Percentiles rank a stretch among this genome's conserved stretches.
Evolutionary conservation across 2,797 vertebrate species (phyloP).

Genomic region (Gymnopithys bicolor): DNA sequence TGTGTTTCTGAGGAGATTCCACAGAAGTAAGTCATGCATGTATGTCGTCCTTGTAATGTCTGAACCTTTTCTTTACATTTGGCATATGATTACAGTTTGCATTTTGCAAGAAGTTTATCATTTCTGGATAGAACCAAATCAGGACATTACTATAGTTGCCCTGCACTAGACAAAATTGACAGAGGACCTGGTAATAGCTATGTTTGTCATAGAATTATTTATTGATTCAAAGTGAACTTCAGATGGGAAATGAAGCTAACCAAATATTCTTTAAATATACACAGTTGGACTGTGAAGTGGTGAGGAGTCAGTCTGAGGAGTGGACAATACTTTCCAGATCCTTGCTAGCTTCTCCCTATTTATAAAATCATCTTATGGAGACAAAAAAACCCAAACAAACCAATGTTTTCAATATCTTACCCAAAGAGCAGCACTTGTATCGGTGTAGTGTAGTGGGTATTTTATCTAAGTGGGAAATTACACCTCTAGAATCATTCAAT

Average conservation of each 20-base stretch:
- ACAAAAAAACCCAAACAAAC: background rate
- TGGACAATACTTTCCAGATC: background rate
- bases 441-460: background rate
- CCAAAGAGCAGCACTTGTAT: background rate
- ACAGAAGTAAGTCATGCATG: background rate
- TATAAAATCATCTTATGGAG: background rate
- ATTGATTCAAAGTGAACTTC: background rate
- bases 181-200: background rate
- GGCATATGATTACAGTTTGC: background rate
- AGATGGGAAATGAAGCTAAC: background rate
- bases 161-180: background rate
- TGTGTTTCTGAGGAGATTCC: background rate
- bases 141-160: background rate
- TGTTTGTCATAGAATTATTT: background rate
- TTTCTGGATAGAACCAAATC: background rate
- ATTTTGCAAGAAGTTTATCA: background rate
- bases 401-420: background rate
- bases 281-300: background rate
- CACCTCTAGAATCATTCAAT: background rate
- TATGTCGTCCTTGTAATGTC: background rate
- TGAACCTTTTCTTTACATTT: background rate
- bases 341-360: background rate
- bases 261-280: background rate
- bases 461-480: background rate
- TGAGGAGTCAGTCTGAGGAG: background rate